Evolutionary conservation across 2,888 invertebrate genomes (phyloP).

Genomic region (Leptinotarsa tumamoca): DNA sequence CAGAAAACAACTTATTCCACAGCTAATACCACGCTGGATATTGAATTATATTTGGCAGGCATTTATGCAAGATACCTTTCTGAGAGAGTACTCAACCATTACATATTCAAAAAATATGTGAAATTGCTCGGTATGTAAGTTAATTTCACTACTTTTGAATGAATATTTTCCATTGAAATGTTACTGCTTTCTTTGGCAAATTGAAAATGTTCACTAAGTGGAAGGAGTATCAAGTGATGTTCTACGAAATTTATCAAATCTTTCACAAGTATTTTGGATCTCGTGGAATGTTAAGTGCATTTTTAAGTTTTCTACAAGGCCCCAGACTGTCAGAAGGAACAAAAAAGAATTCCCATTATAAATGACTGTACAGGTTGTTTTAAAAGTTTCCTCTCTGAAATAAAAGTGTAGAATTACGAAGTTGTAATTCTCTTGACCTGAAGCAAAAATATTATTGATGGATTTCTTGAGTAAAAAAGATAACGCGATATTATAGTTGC

Average conservation of each 20-base stretch:
- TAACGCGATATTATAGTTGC: conserved; percentile 54
- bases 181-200: neutral
- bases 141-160: too few species aligned
- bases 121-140: too few species aligned
- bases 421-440: conserved; percentile 60
- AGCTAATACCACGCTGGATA: too few species aligned
- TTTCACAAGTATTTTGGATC: conserved; percentile 34
- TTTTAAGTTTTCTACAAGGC: conserved; percentile 45
- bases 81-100: too few species aligned
- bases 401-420: conserved; percentile 56
- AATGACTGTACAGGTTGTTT: conserved; percentile 55
- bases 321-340: conserved; percentile 39
- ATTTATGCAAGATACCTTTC: too few species aligned
- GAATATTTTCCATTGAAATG: too few species aligned
- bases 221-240: conserved; percentile 6
- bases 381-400: conserved; percentile 49
- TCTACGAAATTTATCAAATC: conserved; percentile 34
- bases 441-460: conserved; percentile 60
- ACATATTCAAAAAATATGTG: too few species aligned
- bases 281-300: conserved; percentile 44
- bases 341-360: conserved; percentile 51
- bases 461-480: conserved; percentile 58
- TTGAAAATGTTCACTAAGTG: conserved; percentile 7
- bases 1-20: too few species aligned
- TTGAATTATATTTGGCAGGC: too few species aligned